These are phyloP conservation scores for Benitochromis conjunctus DNA, from an alignment of 2,113 vertebrate species.

Conservation along the genomic window DNA sequence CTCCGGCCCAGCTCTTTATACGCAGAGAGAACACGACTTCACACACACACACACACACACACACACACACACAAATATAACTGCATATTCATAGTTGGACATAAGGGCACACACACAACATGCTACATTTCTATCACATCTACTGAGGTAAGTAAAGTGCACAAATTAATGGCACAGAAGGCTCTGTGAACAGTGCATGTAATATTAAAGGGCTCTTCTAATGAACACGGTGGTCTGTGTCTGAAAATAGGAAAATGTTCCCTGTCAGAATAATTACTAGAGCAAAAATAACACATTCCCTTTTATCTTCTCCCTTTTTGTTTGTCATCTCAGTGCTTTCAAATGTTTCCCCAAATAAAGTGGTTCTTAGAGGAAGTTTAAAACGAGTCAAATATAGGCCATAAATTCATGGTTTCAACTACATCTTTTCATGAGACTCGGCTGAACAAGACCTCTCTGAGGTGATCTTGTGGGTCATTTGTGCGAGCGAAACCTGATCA, in stretches of 20 bases:
- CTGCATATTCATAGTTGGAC: neutral
- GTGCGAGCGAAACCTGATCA: accelerated
- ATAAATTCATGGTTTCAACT: neutral
- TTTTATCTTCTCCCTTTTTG: neutral
- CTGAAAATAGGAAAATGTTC: neutral
- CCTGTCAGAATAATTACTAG: neutral
- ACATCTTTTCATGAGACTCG: neutral
- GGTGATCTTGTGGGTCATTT: accelerated
- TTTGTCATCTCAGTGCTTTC: neutral
- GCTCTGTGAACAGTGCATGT: neutral
- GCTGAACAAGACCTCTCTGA: neutral
- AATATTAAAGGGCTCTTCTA: neutral
- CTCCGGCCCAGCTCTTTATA: neutral
- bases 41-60: neutral
- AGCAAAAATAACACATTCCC: neutral
- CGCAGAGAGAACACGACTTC: neutral
- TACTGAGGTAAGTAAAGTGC: neutral
- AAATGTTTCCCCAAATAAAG: neutral
- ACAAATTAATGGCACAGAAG: neutral
- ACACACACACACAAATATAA: neutral
- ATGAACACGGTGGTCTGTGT: neutral
- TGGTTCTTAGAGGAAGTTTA: neutral
- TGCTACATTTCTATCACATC: neutral
- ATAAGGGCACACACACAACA: neutral
- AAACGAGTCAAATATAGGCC: neutral